These are phyloP conservation scores for Microdon myrmicae DNA, from an alignment of 2,888 invertebrate genomes.

Conservation along the genomic window DNA sequence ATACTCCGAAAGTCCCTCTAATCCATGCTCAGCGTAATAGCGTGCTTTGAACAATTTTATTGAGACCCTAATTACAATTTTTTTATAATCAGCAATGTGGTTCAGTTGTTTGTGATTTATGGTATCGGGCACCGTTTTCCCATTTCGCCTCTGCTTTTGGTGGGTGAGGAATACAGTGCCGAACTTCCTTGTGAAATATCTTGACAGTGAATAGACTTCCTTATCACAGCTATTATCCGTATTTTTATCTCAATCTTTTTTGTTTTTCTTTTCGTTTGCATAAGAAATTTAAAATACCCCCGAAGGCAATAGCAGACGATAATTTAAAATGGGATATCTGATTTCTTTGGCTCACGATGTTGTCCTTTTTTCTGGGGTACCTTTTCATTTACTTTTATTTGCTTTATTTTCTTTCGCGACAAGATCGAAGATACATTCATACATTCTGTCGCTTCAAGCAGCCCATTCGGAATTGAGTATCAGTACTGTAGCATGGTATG, in stretches of 20 bases:
- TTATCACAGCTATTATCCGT: slow-evolving; percentile 1
- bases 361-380: slow-evolving; percentile 5
- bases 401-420: slow-evolving; percentile 29
- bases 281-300: slow-evolving; percentile 44
- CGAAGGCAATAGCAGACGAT: slow-evolving; percentile 37
- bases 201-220: no score
- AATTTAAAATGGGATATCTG: slow-evolving; percentile 48
- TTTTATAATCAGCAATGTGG: no score
- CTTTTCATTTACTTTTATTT: slow-evolving; percentile 30
- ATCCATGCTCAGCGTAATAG: no score
- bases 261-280: slow-evolving; percentile 38
- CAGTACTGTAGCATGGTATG: neutral
- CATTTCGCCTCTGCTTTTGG: no score
- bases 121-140: no score
- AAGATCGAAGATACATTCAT: slow-evolving; percentile 49
- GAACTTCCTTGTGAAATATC: no score
- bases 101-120: no score
- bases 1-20: slow-evolving; percentile 7
- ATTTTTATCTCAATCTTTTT: slow-evolving; percentile 13
- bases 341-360: slow-evolving; percentile 29
- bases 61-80: slow-evolving; percentile 24
- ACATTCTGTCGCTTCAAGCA: slow-evolving; percentile 39
- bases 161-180: no score
- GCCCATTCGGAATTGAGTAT: slow-evolving; percentile 13
- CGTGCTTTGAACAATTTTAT: neutral